Conservation (phyloP, 2,797 vertebrate genomes). For the Buphagus erythrorhynchus region DNA sequence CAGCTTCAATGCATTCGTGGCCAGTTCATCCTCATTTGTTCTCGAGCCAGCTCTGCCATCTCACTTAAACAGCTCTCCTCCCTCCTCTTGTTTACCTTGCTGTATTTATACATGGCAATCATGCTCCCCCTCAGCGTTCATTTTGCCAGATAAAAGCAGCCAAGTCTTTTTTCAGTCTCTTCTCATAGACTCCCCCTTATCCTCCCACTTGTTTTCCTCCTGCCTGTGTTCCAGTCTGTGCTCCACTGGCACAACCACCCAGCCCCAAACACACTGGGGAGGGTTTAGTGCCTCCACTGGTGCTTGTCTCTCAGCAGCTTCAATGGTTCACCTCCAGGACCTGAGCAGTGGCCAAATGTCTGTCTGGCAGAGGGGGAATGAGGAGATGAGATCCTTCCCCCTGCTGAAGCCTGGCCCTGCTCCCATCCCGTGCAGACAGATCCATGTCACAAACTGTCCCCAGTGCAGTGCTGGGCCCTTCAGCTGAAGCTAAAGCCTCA, state of each 20-base stretch:
- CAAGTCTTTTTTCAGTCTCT: conserved; percentile 11
- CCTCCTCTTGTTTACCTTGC: conserved; percentile 48
- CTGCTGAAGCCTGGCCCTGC: not conserved
- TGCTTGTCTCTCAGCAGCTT: not conserved
- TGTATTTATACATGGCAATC: conserved; percentile 51
- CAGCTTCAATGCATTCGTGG: conserved; percentile 26
- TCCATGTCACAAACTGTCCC: not conserved
- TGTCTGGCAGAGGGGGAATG: not conserved
- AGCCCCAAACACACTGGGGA: not conserved
- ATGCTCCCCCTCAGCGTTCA: conserved; percentile 35
- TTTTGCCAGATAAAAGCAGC: conserved; percentile 26
- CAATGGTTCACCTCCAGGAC: not conserved
- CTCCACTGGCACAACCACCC: not conserved
- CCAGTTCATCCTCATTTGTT: conserved; percentile 55
- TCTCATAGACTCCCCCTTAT: not conserved
- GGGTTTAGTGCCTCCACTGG: not conserved
- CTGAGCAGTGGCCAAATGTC: not conserved
- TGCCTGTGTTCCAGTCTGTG: not conserved
- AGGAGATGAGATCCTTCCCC: not conserved
- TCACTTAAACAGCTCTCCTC: conserved; percentile 42
- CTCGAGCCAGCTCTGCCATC: conserved; percentile 44
- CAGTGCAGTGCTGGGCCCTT: not conserved
- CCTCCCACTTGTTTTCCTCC: conserved; percentile 25
- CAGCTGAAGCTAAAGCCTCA: not conserved
- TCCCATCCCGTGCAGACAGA: not conserved